Conservation (phyloP, 2,888 invertebrate species). For the Scaptodrosophila latifasciaeformis region DNA sequence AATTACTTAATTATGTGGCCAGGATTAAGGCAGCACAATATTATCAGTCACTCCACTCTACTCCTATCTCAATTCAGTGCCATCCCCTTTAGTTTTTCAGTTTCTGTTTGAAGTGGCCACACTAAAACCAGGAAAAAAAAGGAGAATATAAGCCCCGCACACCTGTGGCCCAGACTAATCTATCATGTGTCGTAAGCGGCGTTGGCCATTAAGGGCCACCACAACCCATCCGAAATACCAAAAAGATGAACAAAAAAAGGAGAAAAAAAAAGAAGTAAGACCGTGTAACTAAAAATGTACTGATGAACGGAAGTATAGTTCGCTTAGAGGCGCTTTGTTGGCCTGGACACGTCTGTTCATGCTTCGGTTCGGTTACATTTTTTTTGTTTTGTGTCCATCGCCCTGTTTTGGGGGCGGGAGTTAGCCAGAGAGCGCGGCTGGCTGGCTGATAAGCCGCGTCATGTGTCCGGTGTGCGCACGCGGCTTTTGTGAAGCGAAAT, state of each 20-base stretch:
- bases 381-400: constrained; percentile 10
- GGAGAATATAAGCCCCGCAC: constrained; percentile 36
- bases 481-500: constrained; percentile 60
- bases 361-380: constrained; percentile 11
- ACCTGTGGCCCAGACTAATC: constrained; percentile 64
- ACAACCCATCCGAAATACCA: constrained; percentile 4
- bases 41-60: constrained; percentile 33
- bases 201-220: constrained; percentile 13
- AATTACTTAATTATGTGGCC: constrained; percentile 52
- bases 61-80: constrained; percentile 25
- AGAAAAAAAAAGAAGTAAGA: neutral
- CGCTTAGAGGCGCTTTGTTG: constrained; percentile 1
- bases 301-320: constrained; percentile 10
- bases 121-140: constrained; percentile 26
- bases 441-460: constrained; percentile 57
- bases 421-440: neutral
- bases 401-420: too few species aligned
- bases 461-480: constrained; percentile 62
- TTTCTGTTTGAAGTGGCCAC: neutral
- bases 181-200: constrained; percentile 67
- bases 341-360: neutral
- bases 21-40: constrained; percentile 14
- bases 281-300: constrained; percentile 1
- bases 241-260: neutral
- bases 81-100: neutral